Conservation (phyloP, 2,888 invertebrate species). For the Melanotus villosus region DNA sequence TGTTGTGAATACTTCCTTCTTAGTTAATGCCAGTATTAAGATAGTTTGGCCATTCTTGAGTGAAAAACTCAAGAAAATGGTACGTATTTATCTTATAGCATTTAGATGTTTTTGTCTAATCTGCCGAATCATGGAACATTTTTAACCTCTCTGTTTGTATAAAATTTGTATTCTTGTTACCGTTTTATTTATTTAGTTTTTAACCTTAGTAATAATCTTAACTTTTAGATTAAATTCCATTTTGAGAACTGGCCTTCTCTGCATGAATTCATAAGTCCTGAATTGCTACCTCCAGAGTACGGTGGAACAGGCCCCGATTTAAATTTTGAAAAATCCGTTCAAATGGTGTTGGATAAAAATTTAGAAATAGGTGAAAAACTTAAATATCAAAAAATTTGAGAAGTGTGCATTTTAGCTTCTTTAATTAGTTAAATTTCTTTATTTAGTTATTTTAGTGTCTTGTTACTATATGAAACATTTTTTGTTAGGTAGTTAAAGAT, state of each 20-base stretch:
- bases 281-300: constrained; percentile 66
- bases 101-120: not conserved
- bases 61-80: constrained; percentile 54
- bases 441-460: no score
- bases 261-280: constrained; percentile 69
- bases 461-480: no score
- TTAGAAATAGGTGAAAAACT: constrained; percentile 55
- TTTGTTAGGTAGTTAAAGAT: no score
- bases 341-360: constrained; percentile 53
- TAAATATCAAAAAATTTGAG: constrained; percentile 65
- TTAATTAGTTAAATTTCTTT: no score
- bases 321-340: constrained; percentile 52
- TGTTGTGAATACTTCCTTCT: constrained; percentile 60
- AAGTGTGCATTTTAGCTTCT: no score
- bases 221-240: constrained; percentile 65
- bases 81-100: constrained; percentile 33
- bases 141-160: no score
- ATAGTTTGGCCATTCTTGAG: constrained; percentile 63
- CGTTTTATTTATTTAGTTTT: no score
- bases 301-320: constrained; percentile 70
- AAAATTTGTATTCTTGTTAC: no score
- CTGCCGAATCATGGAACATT: no score
- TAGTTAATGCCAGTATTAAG: constrained; percentile 59
- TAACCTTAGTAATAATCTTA: no score
- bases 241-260: constrained; percentile 70